phyloP scores from a whole-genome alignment of 2,888 invertebrate genomes.

The Tenthredo mesomela region DNA sequence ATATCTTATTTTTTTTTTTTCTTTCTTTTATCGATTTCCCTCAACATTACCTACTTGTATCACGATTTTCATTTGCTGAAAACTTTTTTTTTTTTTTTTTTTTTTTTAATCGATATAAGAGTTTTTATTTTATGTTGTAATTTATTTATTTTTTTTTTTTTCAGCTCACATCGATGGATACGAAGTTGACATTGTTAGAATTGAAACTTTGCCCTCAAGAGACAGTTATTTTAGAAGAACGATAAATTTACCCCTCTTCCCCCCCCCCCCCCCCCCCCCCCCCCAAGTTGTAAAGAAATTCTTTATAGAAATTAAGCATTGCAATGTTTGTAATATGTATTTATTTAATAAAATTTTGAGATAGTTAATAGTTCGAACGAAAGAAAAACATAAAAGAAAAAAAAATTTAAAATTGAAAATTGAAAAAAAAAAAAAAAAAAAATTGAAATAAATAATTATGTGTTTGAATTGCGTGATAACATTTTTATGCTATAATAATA shows the following conservation, averaged over 20 bases:
- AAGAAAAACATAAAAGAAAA: not conserved
- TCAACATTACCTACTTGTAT: not conserved
- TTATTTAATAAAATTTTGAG: slow-evolving; percentile 74
- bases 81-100: not conserved
- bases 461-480: slow-evolving; percentile 66
- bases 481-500: slow-evolving; percentile 66
- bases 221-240: slow-evolving; percentile 96
- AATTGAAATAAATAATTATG: slow-evolving; percentile 58
- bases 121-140: not conserved
- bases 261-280: not conserved
- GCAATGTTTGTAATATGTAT: slow-evolving; percentile 74
- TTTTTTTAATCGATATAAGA: not conserved
- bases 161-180: slow-evolving; percentile 90
- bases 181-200: slow-evolving; percentile 87
- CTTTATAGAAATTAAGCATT: slow-evolving; percentile 66
- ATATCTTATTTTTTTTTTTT: no score
- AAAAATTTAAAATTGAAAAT: not conserved
- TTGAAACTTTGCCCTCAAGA: slow-evolving; percentile 96
- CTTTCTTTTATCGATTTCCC: not conserved
- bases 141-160: slow-evolving; percentile 64
- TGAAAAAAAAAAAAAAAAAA: not conserved
- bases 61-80: not conserved
- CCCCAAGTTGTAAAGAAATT: slow-evolving; percentile 33
- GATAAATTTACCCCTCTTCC: slow-evolving; percentile 81
- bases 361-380: slow-evolving; percentile 65